A percentile compares a stretch with the other conserved stretches of the same genome.
These are phyloP conservation scores for Syngnathus rostellatus DNA, from an alignment of 2,797 vertebrate genomes.

Conservation along the genomic window DNA sequence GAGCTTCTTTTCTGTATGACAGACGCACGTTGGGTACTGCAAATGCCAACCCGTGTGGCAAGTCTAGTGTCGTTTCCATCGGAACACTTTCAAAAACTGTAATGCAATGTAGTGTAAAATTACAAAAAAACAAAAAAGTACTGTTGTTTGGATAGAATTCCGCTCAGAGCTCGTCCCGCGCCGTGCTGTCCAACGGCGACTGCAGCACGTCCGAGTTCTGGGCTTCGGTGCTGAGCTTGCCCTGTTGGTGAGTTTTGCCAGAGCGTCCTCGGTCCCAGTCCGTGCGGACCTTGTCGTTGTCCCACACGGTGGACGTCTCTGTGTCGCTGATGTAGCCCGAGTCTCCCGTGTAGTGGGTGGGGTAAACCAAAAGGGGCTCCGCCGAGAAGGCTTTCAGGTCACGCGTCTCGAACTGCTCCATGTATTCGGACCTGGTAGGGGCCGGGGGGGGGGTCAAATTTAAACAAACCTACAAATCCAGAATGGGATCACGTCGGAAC, in stretches of 20 bases:
- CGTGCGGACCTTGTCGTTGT: conserved; percentile 77
- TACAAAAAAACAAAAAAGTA: conserved; percentile 3
- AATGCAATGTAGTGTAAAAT: conserved; percentile 20
- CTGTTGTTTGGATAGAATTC: background rate
- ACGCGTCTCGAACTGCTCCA: conserved; percentile 76
- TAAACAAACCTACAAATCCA: conserved; percentile 8
- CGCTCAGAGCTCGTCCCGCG: conserved; percentile 84
- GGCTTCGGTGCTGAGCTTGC: conserved; percentile 78
- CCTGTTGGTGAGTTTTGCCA: conserved; percentile 81
- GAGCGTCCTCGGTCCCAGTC: conserved; percentile 87
- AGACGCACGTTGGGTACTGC: conserved; percentile 55
- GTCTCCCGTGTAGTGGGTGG: conserved; percentile 89
- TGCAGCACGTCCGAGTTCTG: conserved; percentile 82
- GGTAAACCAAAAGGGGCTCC: conserved; percentile 86
- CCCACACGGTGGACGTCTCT: conserved; percentile 88
- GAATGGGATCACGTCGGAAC: background rate
- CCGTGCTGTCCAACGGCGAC: conserved; percentile 79
- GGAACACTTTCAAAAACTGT: conserved; percentile 23
- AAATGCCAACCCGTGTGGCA: conserved; percentile 59
- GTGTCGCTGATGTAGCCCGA: conserved; percentile 88
- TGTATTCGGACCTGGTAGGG: conserved; percentile 74
- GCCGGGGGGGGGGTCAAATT: background rate
- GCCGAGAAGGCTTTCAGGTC: conserved; percentile 82
- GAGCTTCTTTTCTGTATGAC: conserved; percentile 58
- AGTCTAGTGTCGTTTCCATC: conserved; percentile 55